Conservation (phyloP, 2,113 vertebrate genomes). For the Suricata suricatta region DNA sequence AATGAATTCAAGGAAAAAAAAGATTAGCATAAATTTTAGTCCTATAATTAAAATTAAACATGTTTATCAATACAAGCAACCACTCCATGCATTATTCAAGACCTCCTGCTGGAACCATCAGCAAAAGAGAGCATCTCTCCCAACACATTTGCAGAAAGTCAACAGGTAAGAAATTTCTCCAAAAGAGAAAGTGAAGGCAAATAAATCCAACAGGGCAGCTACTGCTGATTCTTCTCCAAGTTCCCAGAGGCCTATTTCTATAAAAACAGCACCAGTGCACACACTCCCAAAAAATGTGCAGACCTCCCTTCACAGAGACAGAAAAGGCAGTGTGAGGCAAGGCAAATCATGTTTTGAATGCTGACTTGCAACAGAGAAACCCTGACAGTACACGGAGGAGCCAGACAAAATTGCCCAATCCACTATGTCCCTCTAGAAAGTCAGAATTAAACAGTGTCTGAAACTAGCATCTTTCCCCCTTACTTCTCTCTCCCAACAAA, state of each 20-base stretch:
- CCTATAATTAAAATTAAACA: slow-evolving; percentile 57
- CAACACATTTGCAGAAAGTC: slow-evolving; percentile 40
- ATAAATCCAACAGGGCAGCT: background rate
- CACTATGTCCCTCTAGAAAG: background rate
- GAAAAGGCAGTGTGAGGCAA: background rate
- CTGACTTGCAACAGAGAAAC: background rate
- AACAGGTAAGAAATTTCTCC: slow-evolving; percentile 2
- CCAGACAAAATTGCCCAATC: background rate
- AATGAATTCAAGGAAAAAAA: slow-evolving; percentile 27
- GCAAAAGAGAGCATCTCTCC: background rate
- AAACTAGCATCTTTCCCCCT: background rate
- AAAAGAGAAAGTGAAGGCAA: slow-evolving; percentile 19
- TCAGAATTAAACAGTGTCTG: background rate
- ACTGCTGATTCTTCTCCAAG: background rate
- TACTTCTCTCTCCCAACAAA: background rate
- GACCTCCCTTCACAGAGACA: background rate
- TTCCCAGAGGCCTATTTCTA: background rate
- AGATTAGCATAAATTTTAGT: slow-evolving; percentile 22
- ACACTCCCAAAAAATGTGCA: background rate
- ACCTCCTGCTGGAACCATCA: background rate
- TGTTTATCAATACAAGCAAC: slow-evolving; percentile 48
- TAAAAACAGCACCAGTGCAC: background rate
- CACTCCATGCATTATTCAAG: slow-evolving; percentile 49
- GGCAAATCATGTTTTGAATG: background rate
- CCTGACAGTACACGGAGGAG: background rate